Evolutionary conservation across 2,797 vertebrate genomes (phyloP).

Genomic region (Octomys mimax): DNA sequence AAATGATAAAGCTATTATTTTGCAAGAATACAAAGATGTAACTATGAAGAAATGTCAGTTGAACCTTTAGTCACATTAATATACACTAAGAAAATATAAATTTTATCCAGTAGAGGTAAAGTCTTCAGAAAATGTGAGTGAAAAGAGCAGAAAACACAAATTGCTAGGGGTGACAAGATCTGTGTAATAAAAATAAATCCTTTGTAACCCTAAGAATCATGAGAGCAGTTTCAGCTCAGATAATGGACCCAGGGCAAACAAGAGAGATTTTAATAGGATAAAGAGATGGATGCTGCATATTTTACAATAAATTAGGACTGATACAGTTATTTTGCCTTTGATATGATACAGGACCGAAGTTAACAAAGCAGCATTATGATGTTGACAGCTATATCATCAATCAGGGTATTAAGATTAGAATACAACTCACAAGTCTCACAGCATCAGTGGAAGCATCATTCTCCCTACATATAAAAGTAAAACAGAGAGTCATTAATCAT

Average conservation of each 20-base stretch:
- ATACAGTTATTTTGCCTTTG: slow-evolving; percentile 25
- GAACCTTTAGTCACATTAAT: background rate
- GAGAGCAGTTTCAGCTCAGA: background rate
- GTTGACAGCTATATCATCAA: slow-evolving; percentile 47
- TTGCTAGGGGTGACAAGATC: background rate
- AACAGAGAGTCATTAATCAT: slow-evolving; percentile 54
- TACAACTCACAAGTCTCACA: background rate
- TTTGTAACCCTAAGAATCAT: background rate
- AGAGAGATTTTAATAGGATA: slow-evolving; percentile 39
- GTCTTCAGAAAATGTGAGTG: background rate
- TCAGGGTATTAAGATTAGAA: slow-evolving; percentile 49
- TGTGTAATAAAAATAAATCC: background rate
- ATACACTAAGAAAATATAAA: background rate
- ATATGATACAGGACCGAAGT: background rate
- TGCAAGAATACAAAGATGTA: background rate
- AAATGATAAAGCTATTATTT: background rate
- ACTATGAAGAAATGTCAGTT: background rate
- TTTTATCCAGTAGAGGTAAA: background rate
- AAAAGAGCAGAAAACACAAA: background rate
- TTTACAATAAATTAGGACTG: slow-evolving; percentile 43
- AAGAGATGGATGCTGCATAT: background rate
- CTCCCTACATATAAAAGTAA: background rate
- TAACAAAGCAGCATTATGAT: slow-evolving; percentile 59
- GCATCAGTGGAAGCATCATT: background rate
- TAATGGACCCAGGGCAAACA: background rate